A percentile compares a stretch with the other conserved stretches of the same genome.
These are phyloP conservation scores for Microplitis demolitor DNA, from an alignment of 1,140 invertebrate species.

Conservation along the genomic window DNA sequence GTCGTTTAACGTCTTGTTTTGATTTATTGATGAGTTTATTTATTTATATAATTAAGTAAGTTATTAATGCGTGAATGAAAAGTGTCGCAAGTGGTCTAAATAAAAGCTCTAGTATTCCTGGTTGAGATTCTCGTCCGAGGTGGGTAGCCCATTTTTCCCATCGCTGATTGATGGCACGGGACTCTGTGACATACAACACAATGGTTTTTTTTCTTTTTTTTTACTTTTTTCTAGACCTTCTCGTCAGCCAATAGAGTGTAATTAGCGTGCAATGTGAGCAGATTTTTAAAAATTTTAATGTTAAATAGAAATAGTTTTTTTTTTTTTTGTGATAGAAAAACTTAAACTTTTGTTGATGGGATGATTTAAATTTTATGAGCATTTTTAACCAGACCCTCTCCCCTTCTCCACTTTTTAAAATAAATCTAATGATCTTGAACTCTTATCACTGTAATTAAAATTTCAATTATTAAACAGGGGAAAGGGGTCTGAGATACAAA, in stretches of 20 bases:
- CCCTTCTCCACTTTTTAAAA: no score
- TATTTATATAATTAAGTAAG: not conserved
- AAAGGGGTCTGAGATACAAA: no score
- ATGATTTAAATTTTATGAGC: no score
- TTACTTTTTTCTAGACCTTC: not conserved
- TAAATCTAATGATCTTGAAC: no score
- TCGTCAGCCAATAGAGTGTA: not conserved
- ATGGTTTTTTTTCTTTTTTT: conserved; percentile 4
- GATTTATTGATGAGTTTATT: not conserved
- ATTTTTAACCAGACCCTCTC: no score
- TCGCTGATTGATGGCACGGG: conserved; percentile 64
- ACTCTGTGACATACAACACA: conserved; percentile 66
- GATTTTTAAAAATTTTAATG: not conserved
- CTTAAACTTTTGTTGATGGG: no score
- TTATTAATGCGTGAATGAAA: not conserved
- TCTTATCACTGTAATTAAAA: no score
- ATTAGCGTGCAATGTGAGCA: conserved; percentile 19
- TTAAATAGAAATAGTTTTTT: no score
- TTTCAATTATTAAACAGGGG: no score
- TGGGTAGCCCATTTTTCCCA: conserved; percentile 63
- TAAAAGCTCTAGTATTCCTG: conserved; percentile 59
- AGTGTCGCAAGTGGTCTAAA: not conserved
- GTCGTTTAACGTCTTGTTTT: not conserved
- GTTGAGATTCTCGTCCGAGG: conserved; percentile 74
- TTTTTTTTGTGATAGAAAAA: no score